Percentiles rank a stretch among this genome's conserved stretches.
These are phyloP conservation scores for Tyrannus savana DNA, from an alignment of 2,113 vertebrate species.

Conservation along the genomic window DNA sequence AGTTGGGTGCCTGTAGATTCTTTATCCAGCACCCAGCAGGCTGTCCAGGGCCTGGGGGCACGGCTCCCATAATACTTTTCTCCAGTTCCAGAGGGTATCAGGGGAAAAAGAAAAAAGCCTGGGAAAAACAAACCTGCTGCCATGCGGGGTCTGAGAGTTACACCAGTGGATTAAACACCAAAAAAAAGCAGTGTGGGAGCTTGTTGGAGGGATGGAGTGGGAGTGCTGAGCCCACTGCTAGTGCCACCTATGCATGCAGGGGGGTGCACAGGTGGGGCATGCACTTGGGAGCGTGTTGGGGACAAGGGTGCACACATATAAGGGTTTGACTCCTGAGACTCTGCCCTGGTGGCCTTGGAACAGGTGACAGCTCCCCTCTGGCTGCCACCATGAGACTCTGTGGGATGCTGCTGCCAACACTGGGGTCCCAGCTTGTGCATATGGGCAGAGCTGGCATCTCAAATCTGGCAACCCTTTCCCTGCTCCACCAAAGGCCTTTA, in stretches of 20 bases:
- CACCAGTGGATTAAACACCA: not conserved
- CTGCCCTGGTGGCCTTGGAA: accelerated
- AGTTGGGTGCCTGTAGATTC: not conserved
- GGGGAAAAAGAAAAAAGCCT: not conserved
- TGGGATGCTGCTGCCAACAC: not conserved
- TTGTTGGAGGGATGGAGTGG: not conserved
- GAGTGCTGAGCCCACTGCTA: slow-evolving; percentile 8
- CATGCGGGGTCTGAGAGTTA: not conserved
- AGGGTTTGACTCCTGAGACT: not conserved
- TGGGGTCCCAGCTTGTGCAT: not conserved
- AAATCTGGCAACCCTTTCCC: not conserved
- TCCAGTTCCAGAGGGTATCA: not conserved
- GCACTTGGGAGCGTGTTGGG: not conserved
- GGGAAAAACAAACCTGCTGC: not conserved
- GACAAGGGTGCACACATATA: not conserved
- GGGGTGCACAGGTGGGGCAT: not conserved
- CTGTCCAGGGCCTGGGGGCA: not conserved
- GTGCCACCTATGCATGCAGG: not conserved
- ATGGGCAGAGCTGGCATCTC: accelerated
- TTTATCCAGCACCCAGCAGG: slow-evolving; percentile 1
- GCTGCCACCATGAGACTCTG: not conserved
- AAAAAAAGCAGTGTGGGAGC: not conserved
- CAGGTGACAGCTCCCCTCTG: accelerated
- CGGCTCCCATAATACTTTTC: not conserved
- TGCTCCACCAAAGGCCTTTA: not conserved